phyloP scores from a whole-genome alignment of 1,140 invertebrate species.

The Cotesia chilonis region DNA sequence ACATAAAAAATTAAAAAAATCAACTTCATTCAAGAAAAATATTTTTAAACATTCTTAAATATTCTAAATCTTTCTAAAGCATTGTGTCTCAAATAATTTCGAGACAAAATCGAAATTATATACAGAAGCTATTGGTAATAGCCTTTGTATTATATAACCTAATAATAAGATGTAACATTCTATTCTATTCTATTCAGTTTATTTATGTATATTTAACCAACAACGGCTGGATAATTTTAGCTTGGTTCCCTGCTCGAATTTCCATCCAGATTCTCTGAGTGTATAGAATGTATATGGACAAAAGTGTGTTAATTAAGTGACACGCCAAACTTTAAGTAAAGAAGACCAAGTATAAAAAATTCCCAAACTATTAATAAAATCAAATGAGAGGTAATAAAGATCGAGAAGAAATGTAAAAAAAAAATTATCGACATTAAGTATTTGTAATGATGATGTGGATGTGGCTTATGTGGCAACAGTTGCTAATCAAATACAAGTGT shows the following conservation, averaged over 20 bases:
- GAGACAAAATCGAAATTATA: too few relatives aligned
- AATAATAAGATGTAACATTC: too few relatives aligned
- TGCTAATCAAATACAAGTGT: slow-evolving; percentile 60
- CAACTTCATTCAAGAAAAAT: too few relatives aligned
- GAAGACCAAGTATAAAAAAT: not conserved
- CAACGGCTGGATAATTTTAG: slow-evolving; percentile 30
- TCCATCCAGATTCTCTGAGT: not conserved
- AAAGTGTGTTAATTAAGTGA: not conserved
- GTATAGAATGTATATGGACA: too few relatives aligned
- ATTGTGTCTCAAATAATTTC: too few relatives aligned
- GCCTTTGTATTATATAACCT: too few relatives aligned
- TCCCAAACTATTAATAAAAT: not conserved
- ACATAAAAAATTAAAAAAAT: too few relatives aligned
- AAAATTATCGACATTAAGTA: slow-evolving; percentile 22
- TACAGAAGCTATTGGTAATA: too few relatives aligned
- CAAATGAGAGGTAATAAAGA: not conserved
- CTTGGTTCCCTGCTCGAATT: slow-evolving; percentile 17
- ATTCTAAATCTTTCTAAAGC: too few relatives aligned
- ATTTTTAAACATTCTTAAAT: too few relatives aligned
- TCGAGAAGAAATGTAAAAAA: slow-evolving; percentile 16
- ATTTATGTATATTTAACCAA: slow-evolving; percentile 9
- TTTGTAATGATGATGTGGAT: slow-evolving; percentile 40
- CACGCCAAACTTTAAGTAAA: not conserved
- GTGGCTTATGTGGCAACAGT: slow-evolving; percentile 48
- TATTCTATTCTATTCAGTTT: not conserved